Percentiles rank a stretch among this genome's conserved stretches.
These are phyloP conservation scores for Melanotaenia nigrans DNA, from an alignment of 2,797 vertebrate species.

Conservation along the genomic window DNA sequence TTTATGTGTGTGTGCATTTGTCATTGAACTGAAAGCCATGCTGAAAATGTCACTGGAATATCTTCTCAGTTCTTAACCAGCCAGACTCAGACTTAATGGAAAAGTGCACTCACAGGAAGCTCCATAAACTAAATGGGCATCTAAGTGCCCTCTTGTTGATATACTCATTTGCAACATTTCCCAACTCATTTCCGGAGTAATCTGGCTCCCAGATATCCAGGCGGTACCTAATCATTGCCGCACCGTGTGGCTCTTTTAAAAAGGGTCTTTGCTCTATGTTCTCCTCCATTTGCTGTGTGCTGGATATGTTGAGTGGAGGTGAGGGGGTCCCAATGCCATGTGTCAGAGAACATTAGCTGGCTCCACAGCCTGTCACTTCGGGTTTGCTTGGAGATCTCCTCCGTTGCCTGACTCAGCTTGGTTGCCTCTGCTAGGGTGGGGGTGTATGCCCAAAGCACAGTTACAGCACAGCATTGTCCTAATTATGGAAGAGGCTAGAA, in stretches of 20 bases:
- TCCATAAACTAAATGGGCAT: conserved; percentile 55
- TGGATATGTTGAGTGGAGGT: conserved; percentile 74
- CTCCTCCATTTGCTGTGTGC: conserved; percentile 64
- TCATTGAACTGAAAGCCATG: conserved; percentile 70
- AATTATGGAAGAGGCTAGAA: conserved; percentile 62
- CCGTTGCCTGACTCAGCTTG: conserved; percentile 44
- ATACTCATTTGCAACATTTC: conserved; percentile 63
- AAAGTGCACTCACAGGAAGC: conserved; percentile 38
- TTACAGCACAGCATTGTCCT: conserved; percentile 61
- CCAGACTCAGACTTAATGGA: conserved; percentile 33
- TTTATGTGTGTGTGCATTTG: conserved; percentile 42
- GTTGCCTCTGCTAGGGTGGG: conserved; percentile 18
- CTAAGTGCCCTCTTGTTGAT: conserved; percentile 66
- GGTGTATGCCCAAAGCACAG: conserved; percentile 46
- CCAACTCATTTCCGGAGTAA: conserved; percentile 71
- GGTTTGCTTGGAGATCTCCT: conserved; percentile 70
- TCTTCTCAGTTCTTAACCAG: conserved; percentile 54
- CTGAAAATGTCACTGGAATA: conserved; percentile 78
- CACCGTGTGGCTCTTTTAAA: conserved; percentile 50
- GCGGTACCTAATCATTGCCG: conserved; percentile 56
- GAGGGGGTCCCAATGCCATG: conserved; percentile 75
- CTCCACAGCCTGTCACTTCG: conserved; percentile 79
- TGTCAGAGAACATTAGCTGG: conserved; percentile 79
- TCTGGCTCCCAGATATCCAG: conserved; percentile 50
- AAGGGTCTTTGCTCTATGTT: conserved; percentile 55